Percentiles rank a stretch among this genome's conserved stretches.
phyloP scores from a whole-genome alignment of 2,888 invertebrate genomes.

The Cremastinae sp. region DNA sequence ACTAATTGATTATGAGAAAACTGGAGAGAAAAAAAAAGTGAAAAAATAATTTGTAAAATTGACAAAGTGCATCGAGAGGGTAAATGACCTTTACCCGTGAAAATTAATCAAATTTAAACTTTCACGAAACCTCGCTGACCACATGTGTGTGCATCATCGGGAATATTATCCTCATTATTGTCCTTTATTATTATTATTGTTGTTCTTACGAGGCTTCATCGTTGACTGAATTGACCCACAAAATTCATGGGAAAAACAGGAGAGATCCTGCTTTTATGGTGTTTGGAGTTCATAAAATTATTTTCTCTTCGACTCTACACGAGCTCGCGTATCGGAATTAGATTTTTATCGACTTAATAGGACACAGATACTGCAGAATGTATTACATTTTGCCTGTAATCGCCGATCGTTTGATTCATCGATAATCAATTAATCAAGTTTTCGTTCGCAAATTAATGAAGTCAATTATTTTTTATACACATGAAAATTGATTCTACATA shows the following conservation, averaged over 20 bases:
- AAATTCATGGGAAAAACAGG: slow-evolving; percentile 26
- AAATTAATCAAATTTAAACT: slow-evolving; percentile 36
- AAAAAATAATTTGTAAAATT: slow-evolving; percentile 15
- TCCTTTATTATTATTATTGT: slow-evolving; percentile 30
- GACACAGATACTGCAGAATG: no score
- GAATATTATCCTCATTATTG: not conserved
- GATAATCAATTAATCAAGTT: no score
- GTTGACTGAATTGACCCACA: slow-evolving; percentile 38
- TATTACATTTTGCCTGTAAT: no score
- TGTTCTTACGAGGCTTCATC: not conserved
- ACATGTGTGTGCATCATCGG: not conserved
- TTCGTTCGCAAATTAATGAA: no score
- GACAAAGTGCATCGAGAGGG: slow-evolving; percentile 1
- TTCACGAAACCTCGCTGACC: slow-evolving; percentile 38
- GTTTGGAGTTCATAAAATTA: slow-evolving; percentile 18
- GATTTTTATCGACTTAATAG: no score
- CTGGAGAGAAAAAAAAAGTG: not conserved
- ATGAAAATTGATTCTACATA: no score
- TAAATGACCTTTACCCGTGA: slow-evolving; percentile 14
- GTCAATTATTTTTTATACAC: no score
- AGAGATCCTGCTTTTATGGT: slow-evolving; percentile 6
- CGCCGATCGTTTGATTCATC: no score
- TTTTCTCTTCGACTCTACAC: no score
- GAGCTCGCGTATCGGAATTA: no score
- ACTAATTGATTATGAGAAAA: not conserved